Base-by-base conservation (phyloP, 2,113 vertebrate genomes). In the Microcebus lehilahytsara region DNA sequence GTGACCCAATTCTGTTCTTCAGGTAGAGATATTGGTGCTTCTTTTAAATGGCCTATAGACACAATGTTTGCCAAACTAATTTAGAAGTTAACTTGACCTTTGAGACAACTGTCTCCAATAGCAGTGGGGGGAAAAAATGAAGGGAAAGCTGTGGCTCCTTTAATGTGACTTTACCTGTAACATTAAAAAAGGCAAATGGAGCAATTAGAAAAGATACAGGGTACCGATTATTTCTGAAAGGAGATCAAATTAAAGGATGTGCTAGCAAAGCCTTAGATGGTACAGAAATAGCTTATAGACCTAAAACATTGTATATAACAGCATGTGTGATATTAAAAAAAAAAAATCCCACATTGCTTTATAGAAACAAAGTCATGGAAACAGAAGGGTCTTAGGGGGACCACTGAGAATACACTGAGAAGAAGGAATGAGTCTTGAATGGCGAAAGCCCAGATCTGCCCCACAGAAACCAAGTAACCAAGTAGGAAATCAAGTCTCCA, bases 21-120 rank as follows among this genome's bases (percentile, higher is more conserved):
- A 75, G 69, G 90, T 81, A 67, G 94, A 97, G 92, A 96, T 80
- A 93, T 53, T 30, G 85, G 71, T 83, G 84, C 34, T 96, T n/a
- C 85, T 84, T 87, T 74, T 79, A 96, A 96, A 96, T 79, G 84
- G 85, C 49, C 71, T 85, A 58, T 79, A 93, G 92, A 97, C 78
- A 80, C 40, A 46, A 56, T 91, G 67, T 97, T 98, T 95, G 85
- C 80, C 84, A 96, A 96, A 88, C 84, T 95, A 95, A 98, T 96
- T 97, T 95, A 91, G 67, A 83, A 93, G 80, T 97, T 95, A 96
- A 81, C 77, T 74, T 89, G 95, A 93, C 89, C 96, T 96, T 88
- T 89, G 89, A 86, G 95, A 91, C n/a, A 84, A 81, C 74, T 8
- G 20, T 85, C n/a, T 85, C 58, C 53, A 81, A 71, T 27, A 88